Evolutionary conservation across 2,888 invertebrate genomes (phyloP).

Genomic region (Diaperis boleti): DNA sequence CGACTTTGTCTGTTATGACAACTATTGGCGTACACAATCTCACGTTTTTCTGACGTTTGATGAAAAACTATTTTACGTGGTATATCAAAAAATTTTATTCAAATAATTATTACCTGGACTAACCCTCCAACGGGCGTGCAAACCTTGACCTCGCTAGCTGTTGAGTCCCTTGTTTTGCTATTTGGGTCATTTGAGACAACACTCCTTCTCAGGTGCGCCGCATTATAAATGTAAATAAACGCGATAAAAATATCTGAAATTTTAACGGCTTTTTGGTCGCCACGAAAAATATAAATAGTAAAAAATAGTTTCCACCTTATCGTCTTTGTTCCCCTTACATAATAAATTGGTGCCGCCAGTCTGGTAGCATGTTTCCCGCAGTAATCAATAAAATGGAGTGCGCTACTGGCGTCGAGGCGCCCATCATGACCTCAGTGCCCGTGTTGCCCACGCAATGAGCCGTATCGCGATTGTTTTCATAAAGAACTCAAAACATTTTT

Average conservation of each 20-base stretch:
- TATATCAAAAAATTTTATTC: too few relatives aligned
- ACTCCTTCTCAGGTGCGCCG: conserved; percentile 58
- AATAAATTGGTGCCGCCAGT: conserved; percentile 17
- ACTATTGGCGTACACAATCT: too few relatives aligned
- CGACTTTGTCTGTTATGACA: too few relatives aligned
- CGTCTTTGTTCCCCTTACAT: conserved; percentile 10
- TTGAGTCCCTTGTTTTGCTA: conserved; percentile 50
- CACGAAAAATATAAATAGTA: conserved; percentile 4
- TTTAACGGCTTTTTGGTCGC: conserved; percentile 3
- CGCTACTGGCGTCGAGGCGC: conserved; percentile 40
- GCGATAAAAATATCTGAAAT: conserved; percentile 38
- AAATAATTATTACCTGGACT: conserved; percentile 1
- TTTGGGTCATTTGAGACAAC: conserved; percentile 55
- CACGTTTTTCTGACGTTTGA: too few relatives aligned
- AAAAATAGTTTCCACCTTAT: conserved; percentile 10
- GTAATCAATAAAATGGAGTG: conserved; percentile 42
- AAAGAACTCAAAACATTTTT: conserved; percentile 5
- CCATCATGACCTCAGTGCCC: conserved; percentile 41
- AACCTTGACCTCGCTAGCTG: too few relatives aligned
- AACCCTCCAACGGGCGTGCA: conserved; percentile 11
- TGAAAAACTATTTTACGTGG: too few relatives aligned
- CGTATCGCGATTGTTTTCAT: conserved; percentile 22
- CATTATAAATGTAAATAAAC: conserved; percentile 56
- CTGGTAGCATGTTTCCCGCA: conserved; percentile 29
- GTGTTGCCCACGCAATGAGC: conserved; percentile 45